Percentiles rank a stretch among this genome's conserved stretches.
Evolutionary conservation across 2,113 vertebrate genomes (phyloP).

Genomic region (Vimba vimba): DNA sequence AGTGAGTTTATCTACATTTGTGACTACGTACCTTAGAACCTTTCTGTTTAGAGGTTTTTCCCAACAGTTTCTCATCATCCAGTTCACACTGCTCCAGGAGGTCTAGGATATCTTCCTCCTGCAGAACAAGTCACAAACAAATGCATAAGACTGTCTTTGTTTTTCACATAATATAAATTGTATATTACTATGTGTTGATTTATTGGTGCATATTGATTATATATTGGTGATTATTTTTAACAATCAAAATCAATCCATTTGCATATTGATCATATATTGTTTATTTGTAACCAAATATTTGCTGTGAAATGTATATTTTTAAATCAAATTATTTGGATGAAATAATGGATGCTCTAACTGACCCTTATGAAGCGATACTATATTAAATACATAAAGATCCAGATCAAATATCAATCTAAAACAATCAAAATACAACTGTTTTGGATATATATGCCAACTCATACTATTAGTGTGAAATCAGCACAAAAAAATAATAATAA

Average conservation of each 20-base stretch:
- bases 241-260: not conserved
- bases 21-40: conserved; percentile 78
- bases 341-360: not conserved
- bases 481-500: too few relatives aligned
- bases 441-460: not conserved
- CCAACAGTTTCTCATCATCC: conserved; percentile 95
- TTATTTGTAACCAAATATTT: not conserved
- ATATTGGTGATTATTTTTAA: not conserved
- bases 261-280: not conserved
- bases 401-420: not conserved
- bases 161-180: not conserved
- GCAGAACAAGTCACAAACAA: conserved; percentile 39
- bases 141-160: not conserved
- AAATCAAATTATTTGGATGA: not conserved
- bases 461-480: not conserved
- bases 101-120: conserved; percentile 98
- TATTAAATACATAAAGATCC: not conserved
- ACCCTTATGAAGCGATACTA: not conserved
- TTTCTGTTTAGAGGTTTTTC: conserved; percentile 84
- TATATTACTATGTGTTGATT: too few relatives aligned
- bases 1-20: not conserved
- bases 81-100: conserved; percentile 96
- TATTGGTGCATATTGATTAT: not conserved
- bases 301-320: not conserved
- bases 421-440: not conserved